phyloP scores from a whole-genome alignment of 2,888 invertebrate genomes.

The Nesidiocoris tenuis region DNA sequence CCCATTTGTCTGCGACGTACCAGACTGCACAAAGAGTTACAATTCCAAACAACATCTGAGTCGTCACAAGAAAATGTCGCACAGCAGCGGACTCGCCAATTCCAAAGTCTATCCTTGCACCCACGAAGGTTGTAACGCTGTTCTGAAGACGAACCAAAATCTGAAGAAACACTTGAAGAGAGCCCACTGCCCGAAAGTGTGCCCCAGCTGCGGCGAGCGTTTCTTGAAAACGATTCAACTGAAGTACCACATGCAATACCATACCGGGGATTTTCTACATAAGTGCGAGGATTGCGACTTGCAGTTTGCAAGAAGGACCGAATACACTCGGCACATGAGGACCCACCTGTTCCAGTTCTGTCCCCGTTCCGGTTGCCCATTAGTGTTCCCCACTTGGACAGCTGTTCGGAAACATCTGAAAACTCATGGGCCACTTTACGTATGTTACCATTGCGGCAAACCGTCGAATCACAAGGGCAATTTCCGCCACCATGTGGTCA shows the following conservation, averaged over 20 bases:
- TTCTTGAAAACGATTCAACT: slow-evolving; percentile 40
- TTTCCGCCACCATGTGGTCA: slow-evolving; percentile 7
- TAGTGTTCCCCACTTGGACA: slow-evolving; percentile 27
- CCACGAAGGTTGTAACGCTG: slow-evolving; percentile 29
- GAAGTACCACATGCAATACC: slow-evolving; percentile 38
- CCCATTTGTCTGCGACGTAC: slow-evolving; percentile 39
- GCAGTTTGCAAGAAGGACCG: slow-evolving; percentile 22
- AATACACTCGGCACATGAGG: slow-evolving; percentile 41
- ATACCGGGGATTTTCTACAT: slow-evolving; percentile 19
- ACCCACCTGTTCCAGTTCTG: slow-evolving; percentile 37
- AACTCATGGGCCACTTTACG: slow-evolving; percentile 24
- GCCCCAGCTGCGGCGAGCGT: slow-evolving; percentile 28
- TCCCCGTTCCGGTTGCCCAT: slow-evolving; percentile 18
- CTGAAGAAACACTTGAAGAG: slow-evolving; percentile 41
- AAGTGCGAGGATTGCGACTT: slow-evolving; percentile 33
- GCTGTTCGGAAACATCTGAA: slow-evolving; percentile 39
- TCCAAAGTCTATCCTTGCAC: slow-evolving; percentile 27
- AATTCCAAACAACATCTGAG: slow-evolving; percentile 43
- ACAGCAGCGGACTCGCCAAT: not conserved
- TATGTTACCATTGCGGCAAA: slow-evolving; percentile 19
- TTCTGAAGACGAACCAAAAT: slow-evolving; percentile 39
- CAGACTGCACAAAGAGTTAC: slow-evolving; percentile 39
- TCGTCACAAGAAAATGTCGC: slow-evolving; percentile 40
- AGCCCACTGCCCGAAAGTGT: slow-evolving; percentile 34
- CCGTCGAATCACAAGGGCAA: slow-evolving; percentile 14